These are phyloP conservation scores for Antigone vipio DNA, from an alignment of 2,113 vertebrate genomes.

Conservation along the genomic window DNA sequence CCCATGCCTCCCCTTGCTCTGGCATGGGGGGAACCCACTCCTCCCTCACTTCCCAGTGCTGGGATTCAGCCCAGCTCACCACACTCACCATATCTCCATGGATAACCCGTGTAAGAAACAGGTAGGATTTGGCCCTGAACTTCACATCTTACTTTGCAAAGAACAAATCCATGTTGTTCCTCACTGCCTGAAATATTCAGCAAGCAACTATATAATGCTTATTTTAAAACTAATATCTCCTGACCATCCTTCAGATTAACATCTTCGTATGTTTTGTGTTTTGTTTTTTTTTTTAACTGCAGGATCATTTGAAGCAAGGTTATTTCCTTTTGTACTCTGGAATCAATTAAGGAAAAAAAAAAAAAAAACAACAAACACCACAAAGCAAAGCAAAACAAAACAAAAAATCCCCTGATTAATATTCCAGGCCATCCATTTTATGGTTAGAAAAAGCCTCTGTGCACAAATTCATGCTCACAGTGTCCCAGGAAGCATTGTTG, in stretches of 20 bases:
- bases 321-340: neutral
- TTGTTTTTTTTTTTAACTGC: neutral
- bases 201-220: neutral
- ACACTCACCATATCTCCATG: neutral
- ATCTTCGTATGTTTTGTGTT: neutral
- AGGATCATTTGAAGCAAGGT: neutral
- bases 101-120: neutral
- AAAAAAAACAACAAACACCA: neutral
- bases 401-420: neutral
- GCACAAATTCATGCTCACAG: neutral
- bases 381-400: neutral
- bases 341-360: neutral
- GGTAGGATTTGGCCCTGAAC: neutral
- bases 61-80: neutral
- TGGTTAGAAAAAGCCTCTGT: neutral
- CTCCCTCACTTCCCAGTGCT: neutral
- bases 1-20: neutral
- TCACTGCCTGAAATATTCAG: neutral
- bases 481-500: neutral
- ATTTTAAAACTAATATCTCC: neutral
- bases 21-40: neutral
- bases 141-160: neutral
- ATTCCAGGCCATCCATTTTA: neutral
- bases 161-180: neutral
- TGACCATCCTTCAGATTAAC: neutral